Evolutionary conservation across 2,888 invertebrate genomes (phyloP).

Genomic region (Ennomos quercinarius): DNA sequence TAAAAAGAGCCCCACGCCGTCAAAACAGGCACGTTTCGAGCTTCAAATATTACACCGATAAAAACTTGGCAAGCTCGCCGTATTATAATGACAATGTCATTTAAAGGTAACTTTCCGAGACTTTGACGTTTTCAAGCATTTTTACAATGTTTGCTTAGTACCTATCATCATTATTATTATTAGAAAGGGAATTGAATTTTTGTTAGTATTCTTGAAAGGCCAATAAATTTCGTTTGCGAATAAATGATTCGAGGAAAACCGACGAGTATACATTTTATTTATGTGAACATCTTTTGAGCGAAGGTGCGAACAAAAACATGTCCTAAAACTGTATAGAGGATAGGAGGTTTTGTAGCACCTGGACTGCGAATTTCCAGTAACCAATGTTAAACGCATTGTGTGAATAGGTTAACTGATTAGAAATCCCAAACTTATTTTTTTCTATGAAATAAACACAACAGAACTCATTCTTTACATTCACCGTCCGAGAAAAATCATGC

Average conservation of each 20-base stretch:
- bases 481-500: too few relatives aligned
- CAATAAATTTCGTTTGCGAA: neutral
- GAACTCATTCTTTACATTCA: too few relatives aligned
- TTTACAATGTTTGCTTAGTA: constrained; percentile 14
- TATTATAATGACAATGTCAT: constrained; percentile 27
- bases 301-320: too few relatives aligned
- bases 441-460: too few relatives aligned
- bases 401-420: too few relatives aligned
- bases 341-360: too few relatives aligned
- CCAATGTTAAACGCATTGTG: too few relatives aligned
- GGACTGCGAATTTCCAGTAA: too few relatives aligned
- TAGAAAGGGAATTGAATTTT: constrained; percentile 6
- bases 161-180: constrained; percentile 2
- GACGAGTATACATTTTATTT: too few relatives aligned
- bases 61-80: constrained; percentile 31
- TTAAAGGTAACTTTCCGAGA: constrained; percentile 23
- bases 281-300: too few relatives aligned
- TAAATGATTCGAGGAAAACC: neutral
- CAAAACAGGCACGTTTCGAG: constrained; percentile 25
- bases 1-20: constrained; percentile 18
- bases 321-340: too few relatives aligned
- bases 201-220: neutral
- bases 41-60: constrained; percentile 26
- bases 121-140: constrained; percentile 16
- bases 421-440: too few relatives aligned